Evolutionary conservation across 2,113 vertebrate genomes (phyloP), one percentile per base, ranked within the genome.

Genomic region (Ptyas mucosa): DNA sequence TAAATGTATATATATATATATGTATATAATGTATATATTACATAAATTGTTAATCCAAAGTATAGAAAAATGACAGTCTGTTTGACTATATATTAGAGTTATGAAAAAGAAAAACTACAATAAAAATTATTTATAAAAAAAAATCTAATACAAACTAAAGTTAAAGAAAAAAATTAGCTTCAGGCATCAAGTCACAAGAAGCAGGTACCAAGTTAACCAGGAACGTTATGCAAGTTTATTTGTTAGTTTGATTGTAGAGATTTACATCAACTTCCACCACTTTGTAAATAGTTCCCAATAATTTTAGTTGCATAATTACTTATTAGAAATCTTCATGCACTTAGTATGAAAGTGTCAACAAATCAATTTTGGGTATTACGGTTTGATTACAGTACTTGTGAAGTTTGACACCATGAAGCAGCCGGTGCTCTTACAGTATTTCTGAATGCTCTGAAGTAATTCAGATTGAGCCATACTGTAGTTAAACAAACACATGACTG

Each of bases 401-500:
- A 94, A 90, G 91, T 91, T 89, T 92, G 94, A 94, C 55, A 89
- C 85, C 49, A 1, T 14, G 0, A 1, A 93, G 94, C 95, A 96
- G 93, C 92, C 91, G 54, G 57, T 90, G 86, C 91, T 55, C 69
- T 94, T 2, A 24, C 69, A 95, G 12, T 92, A 92, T 93, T 95
- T 94, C 87, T 92, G 92, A 89, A 90, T n/a, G 18, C 90, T 23
- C 24, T 81, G 39, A 87, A 85, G 90, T n/a, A 53, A 95, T 23
- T 94, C 92, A 1, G 0, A 87, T 20, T 61, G 90, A 92, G 0
- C 20, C 61, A 89, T 89, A 21, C 6, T 0, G 6, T 64, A 64
- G 61, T 64, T 64, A 93, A 91, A 57, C 4, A 8, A 53, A 86
- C 54, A 75, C 2, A 4, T 92, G 89, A 88, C 7, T 1, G 90